These are phyloP conservation scores for Ceraclea dissimilis DNA, from an alignment of 2,888 invertebrate species.

Conservation along the genomic window DNA sequence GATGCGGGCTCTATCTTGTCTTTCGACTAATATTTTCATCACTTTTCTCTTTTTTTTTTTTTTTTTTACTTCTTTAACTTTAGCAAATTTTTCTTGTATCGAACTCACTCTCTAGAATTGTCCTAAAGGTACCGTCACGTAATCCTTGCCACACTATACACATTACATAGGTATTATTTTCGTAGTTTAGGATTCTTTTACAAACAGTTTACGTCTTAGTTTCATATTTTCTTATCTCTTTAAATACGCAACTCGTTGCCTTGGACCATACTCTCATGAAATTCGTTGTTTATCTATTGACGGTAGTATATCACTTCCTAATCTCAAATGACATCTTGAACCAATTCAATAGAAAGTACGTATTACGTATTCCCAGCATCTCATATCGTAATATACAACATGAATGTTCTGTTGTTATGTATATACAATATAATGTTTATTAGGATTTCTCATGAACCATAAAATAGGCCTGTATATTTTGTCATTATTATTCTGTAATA, in stretches of 20 bases:
- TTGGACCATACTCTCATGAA: conserved; percentile 1
- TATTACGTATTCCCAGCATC: neutral
- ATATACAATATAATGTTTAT: too few relatives aligned
- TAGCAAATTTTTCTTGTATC: too few relatives aligned
- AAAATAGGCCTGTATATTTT: too few relatives aligned
- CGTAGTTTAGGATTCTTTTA: too few relatives aligned
- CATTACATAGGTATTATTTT: too few relatives aligned
- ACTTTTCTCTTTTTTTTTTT: neutral
- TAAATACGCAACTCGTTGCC: conserved; percentile 3
- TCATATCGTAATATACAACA: too few relatives aligned
- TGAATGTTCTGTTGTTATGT: too few relatives aligned
- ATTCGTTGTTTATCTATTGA: conserved; percentile 5
- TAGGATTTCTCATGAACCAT: too few relatives aligned
- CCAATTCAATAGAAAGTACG: neutral
- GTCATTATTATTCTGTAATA: too few relatives aligned
- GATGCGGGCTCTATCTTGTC: neutral
- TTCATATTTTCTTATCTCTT: conserved; percentile 1
- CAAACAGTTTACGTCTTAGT: neutral
- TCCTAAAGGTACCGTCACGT: too few relatives aligned
- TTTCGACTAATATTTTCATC: neutral
- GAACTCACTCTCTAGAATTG: too few relatives aligned
- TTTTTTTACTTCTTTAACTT: neutral
- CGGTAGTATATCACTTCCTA: conserved; percentile 15
- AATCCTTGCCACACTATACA: too few relatives aligned
- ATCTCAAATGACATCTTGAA: conserved; percentile 16